Evolutionary conservation across 2,797 vertebrate species (phyloP).

Genomic region (Meda fulgida): DNA sequence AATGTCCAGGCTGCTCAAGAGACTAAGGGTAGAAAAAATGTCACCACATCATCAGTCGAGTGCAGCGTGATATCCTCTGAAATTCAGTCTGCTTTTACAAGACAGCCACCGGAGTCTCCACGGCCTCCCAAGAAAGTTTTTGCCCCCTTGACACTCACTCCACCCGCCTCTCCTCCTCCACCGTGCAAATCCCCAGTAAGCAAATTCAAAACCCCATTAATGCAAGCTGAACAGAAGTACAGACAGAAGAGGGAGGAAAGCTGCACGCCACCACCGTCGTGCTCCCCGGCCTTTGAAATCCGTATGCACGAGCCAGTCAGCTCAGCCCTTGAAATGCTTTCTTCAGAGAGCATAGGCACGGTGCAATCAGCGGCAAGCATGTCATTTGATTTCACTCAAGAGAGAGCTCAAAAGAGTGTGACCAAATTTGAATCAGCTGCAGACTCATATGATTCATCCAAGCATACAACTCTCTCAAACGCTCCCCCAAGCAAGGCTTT

Average conservation of each 20-base stretch:
- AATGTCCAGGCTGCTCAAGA: slow-evolving; percentile 57
- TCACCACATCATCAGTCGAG: slow-evolving; percentile 50
- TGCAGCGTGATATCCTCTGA: slow-evolving; percentile 63
- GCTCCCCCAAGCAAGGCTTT: slow-evolving; percentile 62
- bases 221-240: slow-evolving; percentile 89
- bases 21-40: slow-evolving; percentile 38
- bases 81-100: slow-evolving; percentile 59
- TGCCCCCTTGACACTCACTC: slow-evolving; percentile 80
- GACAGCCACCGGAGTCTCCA: slow-evolving; percentile 71
- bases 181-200: slow-evolving; percentile 75
- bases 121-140: slow-evolving; percentile 71
- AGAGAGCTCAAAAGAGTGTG: slow-evolving; percentile 62
- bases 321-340: slow-evolving; percentile 72
- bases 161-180: slow-evolving; percentile 77
- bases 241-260: slow-evolving; percentile 79
- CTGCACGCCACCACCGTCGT: slow-evolving; percentile 68
- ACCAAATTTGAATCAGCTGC: slow-evolving; percentile 63
- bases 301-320: slow-evolving; percentile 71
- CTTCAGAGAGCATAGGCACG: slow-evolving; percentile 60
- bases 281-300: slow-evolving; percentile 68
- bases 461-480: slow-evolving; percentile 61
- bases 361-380: slow-evolving; percentile 64
- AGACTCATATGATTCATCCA: slow-evolving; percentile 64
- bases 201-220: slow-evolving; percentile 92
- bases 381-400: slow-evolving; percentile 63